A percentile compares a stretch with the other conserved stretches of the same genome.
Evolutionary conservation across 1,140 invertebrate genomes (phyloP).

Genomic region (Cardiocondyla obscurior): DNA sequence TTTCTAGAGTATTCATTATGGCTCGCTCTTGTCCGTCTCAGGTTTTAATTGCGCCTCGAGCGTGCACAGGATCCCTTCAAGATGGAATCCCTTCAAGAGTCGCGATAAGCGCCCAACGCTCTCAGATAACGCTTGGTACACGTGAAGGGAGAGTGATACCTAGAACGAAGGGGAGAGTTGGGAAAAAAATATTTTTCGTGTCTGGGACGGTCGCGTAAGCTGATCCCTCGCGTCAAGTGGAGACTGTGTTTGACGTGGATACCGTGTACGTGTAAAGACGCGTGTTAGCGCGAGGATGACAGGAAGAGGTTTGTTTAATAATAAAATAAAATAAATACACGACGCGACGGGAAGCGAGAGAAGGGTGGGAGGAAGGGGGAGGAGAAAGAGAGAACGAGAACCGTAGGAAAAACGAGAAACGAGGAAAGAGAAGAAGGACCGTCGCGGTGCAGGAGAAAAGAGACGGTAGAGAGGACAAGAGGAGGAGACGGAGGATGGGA

Average conservation of each 20-base stretch:
- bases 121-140: conserved; percentile 39
- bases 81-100: conserved; percentile 47
- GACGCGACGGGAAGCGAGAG: conserved; percentile 1
- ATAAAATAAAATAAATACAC: conserved; percentile 82
- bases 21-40: background rate
- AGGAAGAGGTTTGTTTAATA: conserved; percentile 70
- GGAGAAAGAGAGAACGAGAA: conserved; percentile 37
- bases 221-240: conserved; percentile 51
- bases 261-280: conserved; percentile 44
- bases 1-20: background rate
- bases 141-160: conserved; percentile 32
- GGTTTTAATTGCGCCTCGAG: conserved; percentile 1
- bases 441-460: conserved; percentile 55
- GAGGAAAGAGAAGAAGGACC: conserved; percentile 57
- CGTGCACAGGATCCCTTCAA: background rate
- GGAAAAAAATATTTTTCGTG: conserved; percentile 62
- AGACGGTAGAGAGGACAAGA: conserved; percentile 19
- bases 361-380: background rate
- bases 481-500: conserved; percentile 54
- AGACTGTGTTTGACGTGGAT: conserved; percentile 55
- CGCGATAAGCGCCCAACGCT: conserved; percentile 40
- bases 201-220: conserved; percentile 52
- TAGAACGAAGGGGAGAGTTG: conserved; percentile 52
- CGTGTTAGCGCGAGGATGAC: conserved; percentile 52
- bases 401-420: conserved; percentile 35